A percentile compares a stretch with the other conserved stretches of the same genome.
These are phyloP conservation scores for Fopius arisanus DNA, from an alignment of 1,140 invertebrate genomes.

Conservation along the genomic window DNA sequence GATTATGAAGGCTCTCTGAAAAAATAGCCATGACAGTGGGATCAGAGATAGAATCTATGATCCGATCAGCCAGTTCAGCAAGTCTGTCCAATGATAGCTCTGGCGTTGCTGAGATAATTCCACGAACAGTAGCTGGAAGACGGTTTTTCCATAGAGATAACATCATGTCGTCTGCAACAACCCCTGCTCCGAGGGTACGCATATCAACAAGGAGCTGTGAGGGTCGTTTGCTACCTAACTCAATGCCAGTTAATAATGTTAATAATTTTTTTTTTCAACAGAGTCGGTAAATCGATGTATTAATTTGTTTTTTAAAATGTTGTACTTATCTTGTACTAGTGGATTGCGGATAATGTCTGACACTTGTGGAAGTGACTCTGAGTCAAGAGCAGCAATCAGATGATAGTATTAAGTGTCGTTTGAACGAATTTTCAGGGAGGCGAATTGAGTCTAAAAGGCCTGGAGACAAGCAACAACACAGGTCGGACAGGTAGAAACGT, in stretches of 20 bases:
- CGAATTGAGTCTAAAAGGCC: constrained; percentile 44
- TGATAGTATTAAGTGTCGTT: constrained; percentile 37
- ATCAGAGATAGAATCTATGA: neutral
- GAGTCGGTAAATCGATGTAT: constrained; percentile 25
- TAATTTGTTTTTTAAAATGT: constrained; percentile 24
- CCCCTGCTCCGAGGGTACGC: neutral
- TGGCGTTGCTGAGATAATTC: neutral
- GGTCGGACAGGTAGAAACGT: no score
- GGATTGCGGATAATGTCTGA: constrained; percentile 25
- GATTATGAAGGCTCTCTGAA: constrained; percentile 11
- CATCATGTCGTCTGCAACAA: neutral
- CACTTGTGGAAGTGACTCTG: neutral
- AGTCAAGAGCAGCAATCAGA: constrained; percentile 28
- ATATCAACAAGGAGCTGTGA: constrained; percentile 3
- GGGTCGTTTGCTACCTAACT: constrained; percentile 37
- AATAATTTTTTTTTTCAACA: constrained; percentile 14
- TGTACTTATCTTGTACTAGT: constrained; percentile 28
- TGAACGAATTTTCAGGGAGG: constrained; percentile 9
- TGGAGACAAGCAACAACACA: no score
- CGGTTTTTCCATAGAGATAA: neutral
- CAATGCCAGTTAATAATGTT: neutral
- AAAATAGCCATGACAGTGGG: neutral
- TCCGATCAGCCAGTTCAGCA: neutral
- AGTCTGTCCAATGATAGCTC: neutral
- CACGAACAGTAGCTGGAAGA: neutral